phyloP scores from a whole-genome alignment of 2,113 vertebrate species.

The Cheirogaleus medius region DNA sequence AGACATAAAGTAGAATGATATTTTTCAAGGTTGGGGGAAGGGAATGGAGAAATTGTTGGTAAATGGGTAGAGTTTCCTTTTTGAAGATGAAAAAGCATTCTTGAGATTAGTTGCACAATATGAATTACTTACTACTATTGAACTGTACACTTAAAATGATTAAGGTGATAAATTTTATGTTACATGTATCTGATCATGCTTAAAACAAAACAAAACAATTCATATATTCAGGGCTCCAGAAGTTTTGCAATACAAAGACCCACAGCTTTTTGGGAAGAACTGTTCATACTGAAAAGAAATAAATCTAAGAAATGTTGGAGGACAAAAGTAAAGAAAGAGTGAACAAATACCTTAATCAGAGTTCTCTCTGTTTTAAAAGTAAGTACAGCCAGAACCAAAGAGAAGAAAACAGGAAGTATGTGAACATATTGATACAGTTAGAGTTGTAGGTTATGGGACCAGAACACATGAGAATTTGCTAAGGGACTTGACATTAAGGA shows the following conservation, averaged over 20 bases:
- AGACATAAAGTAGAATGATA: neutral
- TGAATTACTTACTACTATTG: neutral
- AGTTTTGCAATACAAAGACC: neutral
- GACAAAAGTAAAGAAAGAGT: neutral
- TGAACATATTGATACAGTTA: neutral
- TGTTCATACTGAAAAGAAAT: neutral
- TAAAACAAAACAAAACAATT: neutral
- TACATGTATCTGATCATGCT: neutral
- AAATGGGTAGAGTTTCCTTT: neutral
- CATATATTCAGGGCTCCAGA: neutral
- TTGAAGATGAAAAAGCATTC: neutral
- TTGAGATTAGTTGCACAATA: neutral
- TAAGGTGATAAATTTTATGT: neutral
- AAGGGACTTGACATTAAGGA: neutral
- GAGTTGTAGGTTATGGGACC: neutral
- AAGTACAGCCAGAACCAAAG: neutral
- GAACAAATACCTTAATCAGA: neutral
- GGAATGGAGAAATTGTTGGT: neutral
- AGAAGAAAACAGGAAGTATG: neutral
- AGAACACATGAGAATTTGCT: neutral
- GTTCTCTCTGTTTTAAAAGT: neutral
- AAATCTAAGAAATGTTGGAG: neutral
- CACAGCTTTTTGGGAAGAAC: neutral
- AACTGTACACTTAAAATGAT: neutral
- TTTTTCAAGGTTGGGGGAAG: neutral